Conservation (phyloP, 1,140 invertebrate genomes). For the Pachypsylla venusta region DNA sequence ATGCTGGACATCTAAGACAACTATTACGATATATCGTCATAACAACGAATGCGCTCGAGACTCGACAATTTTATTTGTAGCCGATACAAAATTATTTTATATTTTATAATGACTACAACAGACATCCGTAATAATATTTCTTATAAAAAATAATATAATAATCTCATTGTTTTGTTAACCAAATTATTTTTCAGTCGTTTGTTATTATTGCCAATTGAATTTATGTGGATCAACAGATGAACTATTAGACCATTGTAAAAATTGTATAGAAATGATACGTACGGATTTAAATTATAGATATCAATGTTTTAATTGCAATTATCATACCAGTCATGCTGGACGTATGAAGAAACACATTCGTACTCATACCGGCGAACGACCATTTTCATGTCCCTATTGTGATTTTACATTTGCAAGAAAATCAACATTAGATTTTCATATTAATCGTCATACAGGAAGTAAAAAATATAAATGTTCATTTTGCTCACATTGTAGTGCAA, state of each 20-base stretch:
- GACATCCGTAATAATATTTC: not conserved
- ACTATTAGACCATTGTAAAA: not conserved
- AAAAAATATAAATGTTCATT: not conserved
- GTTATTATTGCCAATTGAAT: not conserved
- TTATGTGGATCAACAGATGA: not conserved
- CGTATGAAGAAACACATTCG: constrained; percentile 48
- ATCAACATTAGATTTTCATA: constrained; percentile 71
- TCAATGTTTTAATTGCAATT: not conserved
- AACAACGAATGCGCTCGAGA: not conserved
- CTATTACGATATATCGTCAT: not conserved
- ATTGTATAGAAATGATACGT: not conserved
- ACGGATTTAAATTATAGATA: not conserved
- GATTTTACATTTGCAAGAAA: constrained; percentile 94
- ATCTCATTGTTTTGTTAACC: not conserved
- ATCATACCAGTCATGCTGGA: not conserved
- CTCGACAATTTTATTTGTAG: not conserved
- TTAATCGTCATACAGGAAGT: not conserved
- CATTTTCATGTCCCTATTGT: constrained; percentile 84
- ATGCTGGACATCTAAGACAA: not conserved
- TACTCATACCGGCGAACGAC: constrained; percentile 85
- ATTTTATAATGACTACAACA: not conserved
- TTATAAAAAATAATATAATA: not conserved
- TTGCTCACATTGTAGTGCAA: not conserved
- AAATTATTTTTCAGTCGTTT: not conserved
- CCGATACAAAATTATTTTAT: not conserved